Evolutionary conservation across 2,113 vertebrate genomes (phyloP).

Genomic region (Nyctereutes procyonoides): DNA sequence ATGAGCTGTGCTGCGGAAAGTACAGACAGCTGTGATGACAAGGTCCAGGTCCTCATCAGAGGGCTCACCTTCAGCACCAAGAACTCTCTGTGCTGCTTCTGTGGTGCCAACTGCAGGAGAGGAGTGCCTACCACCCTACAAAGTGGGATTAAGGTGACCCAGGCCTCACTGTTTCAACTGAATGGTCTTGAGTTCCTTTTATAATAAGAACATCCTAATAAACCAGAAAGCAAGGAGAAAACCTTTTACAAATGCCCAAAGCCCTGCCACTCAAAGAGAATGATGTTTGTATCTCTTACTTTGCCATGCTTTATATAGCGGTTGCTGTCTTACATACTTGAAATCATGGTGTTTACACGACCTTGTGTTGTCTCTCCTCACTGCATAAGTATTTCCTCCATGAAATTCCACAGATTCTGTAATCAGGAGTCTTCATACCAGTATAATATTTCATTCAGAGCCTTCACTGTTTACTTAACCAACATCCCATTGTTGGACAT

Average conservation of each 20-base stretch:
- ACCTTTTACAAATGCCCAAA: not conserved
- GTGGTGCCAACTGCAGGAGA: not conserved
- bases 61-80: not conserved
- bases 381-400: not conserved
- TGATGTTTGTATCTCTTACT: not conserved
- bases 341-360: not conserved
- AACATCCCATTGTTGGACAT: not conserved
- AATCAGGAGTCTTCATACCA: not conserved
- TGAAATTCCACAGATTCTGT: not conserved
- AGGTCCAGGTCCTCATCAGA: not conserved
- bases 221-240: conserved; percentile 4
- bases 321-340: not conserved
- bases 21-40: not conserved
- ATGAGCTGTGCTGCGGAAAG: not conserved
- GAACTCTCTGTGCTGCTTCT: not conserved
- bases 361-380: not conserved
- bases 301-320: not conserved
- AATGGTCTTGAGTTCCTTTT: not conserved
- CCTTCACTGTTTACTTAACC: not conserved
- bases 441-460: not conserved
- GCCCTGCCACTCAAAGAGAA: not conserved
- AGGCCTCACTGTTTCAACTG: not conserved
- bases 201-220: not conserved
- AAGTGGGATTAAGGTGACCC: not conserved
- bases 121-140: not conserved